These are phyloP conservation scores for Cremastinae sp. DNA, from an alignment of 2,888 invertebrate genomes.

Conservation along the genomic window DNA sequence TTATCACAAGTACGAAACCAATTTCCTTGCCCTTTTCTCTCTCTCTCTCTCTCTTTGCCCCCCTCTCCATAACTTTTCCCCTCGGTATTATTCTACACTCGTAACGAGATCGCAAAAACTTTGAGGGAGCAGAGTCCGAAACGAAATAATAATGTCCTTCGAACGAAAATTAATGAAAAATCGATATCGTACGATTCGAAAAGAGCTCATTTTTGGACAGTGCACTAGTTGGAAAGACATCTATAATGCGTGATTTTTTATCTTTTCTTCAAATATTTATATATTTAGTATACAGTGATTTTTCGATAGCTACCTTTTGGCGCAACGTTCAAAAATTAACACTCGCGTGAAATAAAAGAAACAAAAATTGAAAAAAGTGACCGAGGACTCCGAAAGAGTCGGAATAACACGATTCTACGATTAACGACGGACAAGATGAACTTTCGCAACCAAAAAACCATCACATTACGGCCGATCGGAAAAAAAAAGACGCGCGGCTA, in stretches of 20 bases:
- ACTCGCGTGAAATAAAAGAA: too few species aligned
- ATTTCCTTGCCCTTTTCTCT: constrained; percentile 9
- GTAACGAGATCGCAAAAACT: constrained; percentile 17
- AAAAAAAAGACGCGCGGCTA: not conserved
- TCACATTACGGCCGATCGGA: constrained; percentile 1
- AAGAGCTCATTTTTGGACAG: constrained; percentile 44
- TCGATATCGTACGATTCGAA: constrained; percentile 19
- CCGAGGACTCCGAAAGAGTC: too few species aligned
- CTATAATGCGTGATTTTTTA: constrained; percentile 45
- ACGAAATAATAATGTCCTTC: constrained; percentile 21
- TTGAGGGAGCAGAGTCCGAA: not conserved
- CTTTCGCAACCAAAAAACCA: constrained; percentile 29
- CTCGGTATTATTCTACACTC: too few species aligned
- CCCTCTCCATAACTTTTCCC: not conserved
- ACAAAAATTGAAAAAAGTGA: too few species aligned
- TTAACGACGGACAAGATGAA: constrained; percentile 39
- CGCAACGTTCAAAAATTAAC: not conserved
- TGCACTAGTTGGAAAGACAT: constrained; percentile 42
- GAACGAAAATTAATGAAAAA: constrained; percentile 6
- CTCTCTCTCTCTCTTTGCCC: constrained; percentile 30
- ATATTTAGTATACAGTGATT: not conserved
- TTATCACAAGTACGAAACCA: constrained; percentile 51
- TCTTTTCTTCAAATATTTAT: constrained; percentile 23
- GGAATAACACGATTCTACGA: constrained; percentile 33
- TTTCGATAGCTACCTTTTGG: constrained; percentile 12